These are phyloP conservation scores for Luehdorfia chinensis DNA, from an alignment of 1,140 invertebrate species.

Conservation along the genomic window DNA sequence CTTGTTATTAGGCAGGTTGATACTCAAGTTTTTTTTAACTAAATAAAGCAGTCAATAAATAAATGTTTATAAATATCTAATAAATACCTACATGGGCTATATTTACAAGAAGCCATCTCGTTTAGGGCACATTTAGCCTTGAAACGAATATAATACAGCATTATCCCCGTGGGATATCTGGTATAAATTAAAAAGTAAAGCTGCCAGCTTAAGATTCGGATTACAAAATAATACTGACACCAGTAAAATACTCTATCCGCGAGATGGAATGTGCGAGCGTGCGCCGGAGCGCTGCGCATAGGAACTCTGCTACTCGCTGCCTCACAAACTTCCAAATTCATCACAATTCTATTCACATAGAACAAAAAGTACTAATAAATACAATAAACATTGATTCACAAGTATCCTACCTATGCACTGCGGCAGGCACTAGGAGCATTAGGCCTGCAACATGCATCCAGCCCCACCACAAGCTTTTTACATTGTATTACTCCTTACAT, in stretches of 20 bases:
- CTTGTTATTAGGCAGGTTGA: conserved; percentile 57
- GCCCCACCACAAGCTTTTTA: conserved; percentile 3
- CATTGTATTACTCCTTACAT: conserved; percentile 3
- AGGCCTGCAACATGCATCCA: conserved; percentile 24
- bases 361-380: conserved; percentile 62
- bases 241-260: conserved; percentile 67
- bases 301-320: conserved; percentile 58
- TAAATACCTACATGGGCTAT: conserved; percentile 76
- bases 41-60: conserved; percentile 77
- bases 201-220: conserved; percentile 71
- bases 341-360: conserved; percentile 56
- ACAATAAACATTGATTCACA: conserved; percentile 64
- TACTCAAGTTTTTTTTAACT: conserved; percentile 58
- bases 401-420: conserved; percentile 36
- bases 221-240: conserved; percentile 76
- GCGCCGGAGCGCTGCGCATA: conserved; percentile 43
- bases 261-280: conserved; percentile 66
- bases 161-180: conserved; percentile 69
- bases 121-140: conserved; percentile 65
- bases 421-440: conserved; percentile 18
- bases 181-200: conserved; percentile 76
- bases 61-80: conserved; percentile 77
- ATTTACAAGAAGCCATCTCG: conserved; percentile 72
- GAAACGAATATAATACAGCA: conserved; percentile 74
- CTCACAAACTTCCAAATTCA: conserved; percentile 50